Percentiles rank a stretch among this genome's conserved stretches.
Evolutionary conservation across 2,113 vertebrate genomes (phyloP).

Genomic region (Nettapus auritus): DNA sequence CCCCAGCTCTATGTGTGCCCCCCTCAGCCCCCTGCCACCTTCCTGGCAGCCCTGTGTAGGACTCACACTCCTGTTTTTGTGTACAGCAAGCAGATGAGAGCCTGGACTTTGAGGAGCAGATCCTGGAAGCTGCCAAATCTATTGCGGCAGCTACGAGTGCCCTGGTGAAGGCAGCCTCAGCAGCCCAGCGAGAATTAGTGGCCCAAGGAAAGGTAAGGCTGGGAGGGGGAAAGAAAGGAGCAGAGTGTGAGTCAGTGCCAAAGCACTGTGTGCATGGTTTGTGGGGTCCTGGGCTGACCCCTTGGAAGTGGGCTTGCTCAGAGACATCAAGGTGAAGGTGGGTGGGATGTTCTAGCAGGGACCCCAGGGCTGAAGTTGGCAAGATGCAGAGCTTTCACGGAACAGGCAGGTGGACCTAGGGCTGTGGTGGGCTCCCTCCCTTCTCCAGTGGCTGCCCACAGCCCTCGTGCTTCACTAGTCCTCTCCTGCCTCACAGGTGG

Average conservation of each 20-base stretch:
- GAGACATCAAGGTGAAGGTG: background rate
- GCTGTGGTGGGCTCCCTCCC: background rate
- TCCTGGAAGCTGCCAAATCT: constrained; percentile 96
- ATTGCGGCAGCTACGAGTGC: constrained; percentile 97
- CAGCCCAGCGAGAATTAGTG: constrained; percentile 94
- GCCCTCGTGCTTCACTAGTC: background rate
- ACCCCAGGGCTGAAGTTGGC: background rate
- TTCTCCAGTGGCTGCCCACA: background rate
- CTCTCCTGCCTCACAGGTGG: constrained; percentile 80
- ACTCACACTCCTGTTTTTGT: background rate
- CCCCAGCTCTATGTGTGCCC: background rate
- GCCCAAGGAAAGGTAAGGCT: constrained; percentile 93
- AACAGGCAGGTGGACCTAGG: background rate
- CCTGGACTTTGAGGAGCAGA: constrained; percentile 98
- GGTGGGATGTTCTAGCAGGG: background rate
- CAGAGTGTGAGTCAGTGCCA: background rate
- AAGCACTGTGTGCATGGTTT: background rate
- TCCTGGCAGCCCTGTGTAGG: background rate
- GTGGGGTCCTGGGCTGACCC: background rate
- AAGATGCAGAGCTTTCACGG: background rate
- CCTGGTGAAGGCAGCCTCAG: constrained; percentile 96
- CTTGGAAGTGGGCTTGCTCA: background rate
- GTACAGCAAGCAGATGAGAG: constrained; percentile 95
- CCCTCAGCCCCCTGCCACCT: background rate
- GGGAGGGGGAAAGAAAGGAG: background rate